A percentile compares a stretch with the other conserved stretches of the same genome.
phyloP scores from a whole-genome alignment of 2,888 invertebrate species.

The Cerceris ruficornis region DNA sequence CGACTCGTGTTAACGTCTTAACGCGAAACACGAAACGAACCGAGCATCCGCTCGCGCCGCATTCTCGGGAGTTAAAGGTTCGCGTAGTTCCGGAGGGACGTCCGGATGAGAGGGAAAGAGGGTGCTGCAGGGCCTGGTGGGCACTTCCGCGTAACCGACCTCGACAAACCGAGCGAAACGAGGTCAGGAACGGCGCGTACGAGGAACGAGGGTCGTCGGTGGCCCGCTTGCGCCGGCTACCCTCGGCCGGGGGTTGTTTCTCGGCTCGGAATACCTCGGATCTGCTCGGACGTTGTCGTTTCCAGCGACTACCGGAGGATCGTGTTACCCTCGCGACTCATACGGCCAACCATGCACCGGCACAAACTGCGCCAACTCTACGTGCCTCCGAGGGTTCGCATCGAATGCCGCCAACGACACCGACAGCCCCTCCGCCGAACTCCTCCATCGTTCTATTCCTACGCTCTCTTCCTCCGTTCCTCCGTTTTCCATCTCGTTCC shows the following conservation, averaged over 20 bases:
- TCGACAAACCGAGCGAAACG: conserved; percentile 75
- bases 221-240: conserved; percentile 39
- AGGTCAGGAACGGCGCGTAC: conserved; percentile 76
- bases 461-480: neutral
- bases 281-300: conserved; percentile 58
- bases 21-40: too few species aligned
- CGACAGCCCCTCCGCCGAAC: too few species aligned
- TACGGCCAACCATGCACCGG: neutral
- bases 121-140: conserved; percentile 25
- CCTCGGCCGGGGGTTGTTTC: conserved; percentile 58
- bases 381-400: too few species aligned
- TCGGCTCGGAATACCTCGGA: conserved; percentile 66
- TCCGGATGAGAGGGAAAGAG: too few species aligned
- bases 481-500: neutral
- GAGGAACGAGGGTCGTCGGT: conserved; percentile 61
- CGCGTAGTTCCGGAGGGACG: too few species aligned
- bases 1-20: too few species aligned
- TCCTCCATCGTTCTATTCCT: neutral
- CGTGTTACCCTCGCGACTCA: conserved; percentile 43
- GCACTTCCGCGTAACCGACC: conserved; percentile 75
- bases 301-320: conserved; percentile 27
- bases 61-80: too few species aligned
- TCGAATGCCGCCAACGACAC: neutral
- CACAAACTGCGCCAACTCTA: conserved; percentile 10
- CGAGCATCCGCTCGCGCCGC: too few species aligned